Evolutionary conservation across 2,113 vertebrate species (phyloP).

Genomic region (western clawed frog (Xenopus tropicalis)): DNA sequence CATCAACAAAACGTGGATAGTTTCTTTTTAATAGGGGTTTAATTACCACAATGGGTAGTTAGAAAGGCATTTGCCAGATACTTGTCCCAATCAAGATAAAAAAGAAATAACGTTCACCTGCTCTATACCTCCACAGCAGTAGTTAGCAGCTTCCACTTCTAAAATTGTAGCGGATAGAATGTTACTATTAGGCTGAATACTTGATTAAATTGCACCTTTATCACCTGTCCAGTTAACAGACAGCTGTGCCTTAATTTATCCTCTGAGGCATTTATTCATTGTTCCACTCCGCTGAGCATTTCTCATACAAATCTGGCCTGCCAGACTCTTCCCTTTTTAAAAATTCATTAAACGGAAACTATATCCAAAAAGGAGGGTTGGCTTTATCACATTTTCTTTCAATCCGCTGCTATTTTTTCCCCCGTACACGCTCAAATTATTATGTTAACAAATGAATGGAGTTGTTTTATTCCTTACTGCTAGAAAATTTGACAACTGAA

Average conservation of each 20-base stretch:
- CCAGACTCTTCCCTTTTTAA: conserved; percentile 10
- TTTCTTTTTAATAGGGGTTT: neutral
- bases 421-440: too few relatives aligned
- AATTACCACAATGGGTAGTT: neutral
- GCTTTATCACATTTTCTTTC: neutral
- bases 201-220: conserved; percentile 34
- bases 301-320: conserved; percentile 9
- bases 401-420: too few relatives aligned
- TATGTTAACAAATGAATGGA: too few relatives aligned
- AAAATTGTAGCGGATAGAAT: conserved; percentile 7
- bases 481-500: too few relatives aligned
- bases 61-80: neutral
- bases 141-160: neutral
- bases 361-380: neutral
- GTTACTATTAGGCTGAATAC: conserved; percentile 18
- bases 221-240: conserved; percentile 33
- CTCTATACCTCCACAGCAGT: neutral
- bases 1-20: neutral
- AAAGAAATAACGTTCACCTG: neutral
- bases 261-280: conserved; percentile 18
- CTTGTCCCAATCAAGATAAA: neutral
- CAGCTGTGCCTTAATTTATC: conserved; percentile 28
- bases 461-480: too few relatives aligned
- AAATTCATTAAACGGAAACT: neutral
- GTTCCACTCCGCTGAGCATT: conserved; percentile 24